These are phyloP conservation scores for Drosophila tani DNA, from an alignment of 1,140 invertebrate genomes.

Conservation along the genomic window DNA sequence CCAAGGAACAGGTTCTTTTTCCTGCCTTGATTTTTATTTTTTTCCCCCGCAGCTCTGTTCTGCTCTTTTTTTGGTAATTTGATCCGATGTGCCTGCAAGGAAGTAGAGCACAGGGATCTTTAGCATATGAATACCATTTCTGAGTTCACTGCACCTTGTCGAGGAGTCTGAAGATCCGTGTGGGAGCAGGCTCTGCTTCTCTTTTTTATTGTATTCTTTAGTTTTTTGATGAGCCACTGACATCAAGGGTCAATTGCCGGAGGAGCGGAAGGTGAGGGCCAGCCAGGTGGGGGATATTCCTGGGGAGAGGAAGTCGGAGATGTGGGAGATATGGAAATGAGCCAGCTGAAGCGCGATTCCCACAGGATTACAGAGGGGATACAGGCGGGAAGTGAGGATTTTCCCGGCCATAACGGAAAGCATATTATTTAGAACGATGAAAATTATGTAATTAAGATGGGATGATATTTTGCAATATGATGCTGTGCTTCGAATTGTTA, in stretches of 20 bases:
- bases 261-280: slow-evolving; percentile 32
- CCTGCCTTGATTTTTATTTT: slow-evolving; percentile 49
- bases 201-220: slow-evolving; percentile 23
- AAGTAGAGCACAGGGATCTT: slow-evolving; percentile 71
- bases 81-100: slow-evolving; percentile 57
- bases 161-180: slow-evolving; percentile 15
- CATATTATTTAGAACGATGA: slow-evolving; percentile 10
- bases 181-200: slow-evolving; percentile 31
- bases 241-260: slow-evolving; percentile 44
- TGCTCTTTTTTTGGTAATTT: slow-evolving; percentile 65
- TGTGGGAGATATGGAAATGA: slow-evolving; percentile 44
- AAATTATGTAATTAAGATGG: slow-evolving; percentile 19
- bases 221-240: slow-evolving; percentile 45
- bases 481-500: neutral
- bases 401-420: neutral
- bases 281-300: slow-evolving; percentile 34
- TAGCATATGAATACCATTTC: slow-evolving; percentile 68
- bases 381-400: neutral
- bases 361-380: slow-evolving; percentile 28
- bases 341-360: slow-evolving; percentile 21
- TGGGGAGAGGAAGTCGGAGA: slow-evolving; percentile 30
- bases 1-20: slow-evolving; percentile 76
- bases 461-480: neutral
- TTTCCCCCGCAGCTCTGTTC: neutral
- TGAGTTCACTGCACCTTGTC: slow-evolving; percentile 57